Evolutionary conservation across 2,797 vertebrate species (phyloP).

Genomic region (Caiman crocodilus): DNA sequence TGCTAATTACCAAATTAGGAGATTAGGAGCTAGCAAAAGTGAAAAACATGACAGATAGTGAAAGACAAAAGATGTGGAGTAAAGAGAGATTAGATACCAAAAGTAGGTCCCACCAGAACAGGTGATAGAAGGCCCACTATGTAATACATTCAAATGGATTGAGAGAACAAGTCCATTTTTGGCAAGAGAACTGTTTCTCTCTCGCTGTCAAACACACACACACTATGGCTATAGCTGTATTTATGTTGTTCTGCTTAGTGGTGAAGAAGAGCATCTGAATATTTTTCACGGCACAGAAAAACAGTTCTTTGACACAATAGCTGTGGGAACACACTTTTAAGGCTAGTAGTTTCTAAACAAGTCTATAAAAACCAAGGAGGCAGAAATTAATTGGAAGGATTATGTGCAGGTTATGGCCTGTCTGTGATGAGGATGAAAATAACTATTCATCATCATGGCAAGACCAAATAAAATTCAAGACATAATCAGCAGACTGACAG

Average conservation of each 20-base stretch:
- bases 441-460: background rate
- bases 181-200: too few relatives aligned
- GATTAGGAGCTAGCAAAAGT: background rate
- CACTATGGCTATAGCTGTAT: background rate
- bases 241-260: background rate
- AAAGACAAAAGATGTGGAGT: background rate
- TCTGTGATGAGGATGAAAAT: background rate
- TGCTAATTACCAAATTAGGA: background rate
- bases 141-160: background rate
- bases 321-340: background rate
- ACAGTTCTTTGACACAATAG: background rate
- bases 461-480: background rate
- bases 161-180: too few relatives aligned
- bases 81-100: background rate
- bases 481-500: background rate
- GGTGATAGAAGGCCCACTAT: background rate
- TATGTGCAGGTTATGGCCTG: background rate
- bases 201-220: too few relatives aligned
- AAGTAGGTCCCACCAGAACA: background rate
- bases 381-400: background rate
- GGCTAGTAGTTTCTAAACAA: background rate
- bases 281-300: background rate
- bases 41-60: background rate
- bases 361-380: background rate
- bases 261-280: background rate